Evolutionary conservation across 2,888 invertebrate species (phyloP), one percentile per base, ranked within the genome.

Genomic region (Drosophila anceps): DNA sequence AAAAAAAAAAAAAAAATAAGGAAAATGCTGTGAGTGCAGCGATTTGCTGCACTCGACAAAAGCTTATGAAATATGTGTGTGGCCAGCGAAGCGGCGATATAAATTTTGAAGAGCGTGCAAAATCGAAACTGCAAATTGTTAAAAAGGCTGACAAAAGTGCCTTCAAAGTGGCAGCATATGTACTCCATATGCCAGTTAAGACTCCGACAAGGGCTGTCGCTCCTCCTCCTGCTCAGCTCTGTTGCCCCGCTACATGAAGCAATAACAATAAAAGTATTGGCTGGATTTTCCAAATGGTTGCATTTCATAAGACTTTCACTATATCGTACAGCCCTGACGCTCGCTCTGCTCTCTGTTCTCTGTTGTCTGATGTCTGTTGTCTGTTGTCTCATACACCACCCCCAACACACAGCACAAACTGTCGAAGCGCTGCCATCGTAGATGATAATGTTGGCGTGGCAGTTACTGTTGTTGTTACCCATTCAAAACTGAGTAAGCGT

Each of bases 231-330:
- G 5, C 33, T 13, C 64, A 63, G 67, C 70, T 69, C 53, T 71
- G 68, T 29, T 74, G 63, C 58, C 33, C 46, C 70, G 70, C 63
- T 72, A 88, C 84, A 88, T 76, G 75, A 83, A 88, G 86, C 90
- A 90, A 90, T 90, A 88, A 82, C 84, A 88, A 79, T 88, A 80
- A 88, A 86, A 81, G 89, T 86, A 89, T 90, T 76, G 84, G 81
- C 83, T 82, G 90, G 82, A 90, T 91, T 91, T 90, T 90, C 90
- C 90, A 78, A 84, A 74, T 81, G 90, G 86, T 78, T 91, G 90
- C 88, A 84, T 85, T 84, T 78, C 78, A 81, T 83, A 88, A 76
- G 79, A 86, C 68, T 73, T 74, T 78, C 39, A 66, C 72, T 66
- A 57, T 43, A 57, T 51, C 33, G 20, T 2, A 31, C 48, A 50